Conservation (phyloP, 1,140 invertebrate genomes). For the Chironomus tepperi region DNA sequence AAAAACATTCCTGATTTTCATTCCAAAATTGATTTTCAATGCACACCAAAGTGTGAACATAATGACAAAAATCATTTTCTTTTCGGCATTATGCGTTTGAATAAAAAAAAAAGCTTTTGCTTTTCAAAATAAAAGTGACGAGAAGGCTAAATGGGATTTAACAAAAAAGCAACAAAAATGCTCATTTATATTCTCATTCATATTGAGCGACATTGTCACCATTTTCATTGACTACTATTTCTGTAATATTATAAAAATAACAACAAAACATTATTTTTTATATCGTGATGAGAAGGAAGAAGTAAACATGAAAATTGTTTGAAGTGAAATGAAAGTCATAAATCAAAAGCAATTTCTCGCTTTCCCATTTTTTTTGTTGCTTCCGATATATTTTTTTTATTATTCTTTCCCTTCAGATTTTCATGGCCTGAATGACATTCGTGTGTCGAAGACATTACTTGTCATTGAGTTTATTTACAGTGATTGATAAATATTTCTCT, state of each 20-base stretch:
- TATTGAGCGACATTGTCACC: background rate
- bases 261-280: background rate
- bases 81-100: too few relatives aligned
- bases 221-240: conserved; percentile 9
- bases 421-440: background rate
- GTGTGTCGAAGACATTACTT: background rate
- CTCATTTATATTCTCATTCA: conserved; percentile 5
- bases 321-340: background rate
- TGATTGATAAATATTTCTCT: background rate
- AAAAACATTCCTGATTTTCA: too few relatives aligned
- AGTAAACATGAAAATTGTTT: background rate
- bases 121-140: too few relatives aligned
- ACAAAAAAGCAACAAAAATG: background rate
- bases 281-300: background rate
- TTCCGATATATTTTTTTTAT: too few relatives aligned
- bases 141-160: too few relatives aligned
- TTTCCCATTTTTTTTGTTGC: background rate
- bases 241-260: background rate
- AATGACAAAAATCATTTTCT: too few relatives aligned
- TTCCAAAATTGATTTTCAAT: too few relatives aligned
- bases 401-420: too few relatives aligned
- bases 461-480: conserved; percentile 2
- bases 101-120: too few relatives aligned
- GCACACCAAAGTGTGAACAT: too few relatives aligned
- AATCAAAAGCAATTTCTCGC: conserved; percentile 4